Evolutionary conservation across 2,888 invertebrate genomes (phyloP), one percentile per base, ranked within the genome.

Genomic region (Cantharis nigra): DNA sequence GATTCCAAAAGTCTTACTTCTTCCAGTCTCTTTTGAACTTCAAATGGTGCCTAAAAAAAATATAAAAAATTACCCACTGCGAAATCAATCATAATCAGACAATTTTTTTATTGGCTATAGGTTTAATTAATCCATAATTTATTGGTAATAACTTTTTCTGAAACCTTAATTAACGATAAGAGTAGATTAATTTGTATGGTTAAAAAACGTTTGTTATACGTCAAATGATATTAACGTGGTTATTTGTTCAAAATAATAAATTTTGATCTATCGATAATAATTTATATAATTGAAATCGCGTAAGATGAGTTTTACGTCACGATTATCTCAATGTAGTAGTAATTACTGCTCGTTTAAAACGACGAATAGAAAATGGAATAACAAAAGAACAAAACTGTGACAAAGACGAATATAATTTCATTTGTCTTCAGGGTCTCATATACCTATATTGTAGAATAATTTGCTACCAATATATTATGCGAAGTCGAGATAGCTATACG

Each of bases 1-100:
- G 97, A 98, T 90, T 98, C 98, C 88, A 98, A 89, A 83, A 98
- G 91, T 83, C 98, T 94, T 83, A 97, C 94, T 89, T 97, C 97
- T 86, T 97, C 97, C 85, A 97, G 90, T 84, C 93, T 94, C 90
- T 97, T 97, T 86, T 92, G 94, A 85, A 95, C 91, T 89, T 94
- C 96, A 88, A 94, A 92, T 80, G 93, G 92, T 84, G 92, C 92
- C 96, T 96, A 91, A 9, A 2, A 90, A 90, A 78, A 83, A 84
- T 80, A 79, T 63, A 62, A 62, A 72, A 69, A 63, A 30, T 23
- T 62, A 33, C 63, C 18, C 10, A 63, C 23, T 26, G 11, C 9
- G 63, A 62, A 13, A 20, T 71, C 26, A n/a, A 62, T 62, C 14
- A 70, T 14, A 14, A 26, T n/a, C 14, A 3, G 9, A 26, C 28